Conservation (phyloP, 2,113 vertebrate species). For the Periophthalmus modestus region DNA sequence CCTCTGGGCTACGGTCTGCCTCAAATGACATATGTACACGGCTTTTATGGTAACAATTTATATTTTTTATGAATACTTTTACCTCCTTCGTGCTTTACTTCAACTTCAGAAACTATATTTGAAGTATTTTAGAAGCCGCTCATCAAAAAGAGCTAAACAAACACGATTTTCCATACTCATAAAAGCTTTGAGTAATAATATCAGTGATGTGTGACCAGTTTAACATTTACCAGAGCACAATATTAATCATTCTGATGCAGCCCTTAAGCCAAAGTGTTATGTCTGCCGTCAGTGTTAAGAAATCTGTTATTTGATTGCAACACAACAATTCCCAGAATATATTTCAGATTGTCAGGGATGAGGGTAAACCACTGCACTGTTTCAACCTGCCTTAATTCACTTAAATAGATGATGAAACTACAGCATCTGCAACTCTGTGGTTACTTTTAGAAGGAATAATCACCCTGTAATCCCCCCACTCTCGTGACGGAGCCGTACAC, state of each 20-base stretch:
- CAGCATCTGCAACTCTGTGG: background rate
- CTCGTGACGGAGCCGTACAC: background rate
- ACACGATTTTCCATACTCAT: background rate
- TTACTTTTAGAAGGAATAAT: slow-evolving; percentile 1
- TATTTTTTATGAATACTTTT: too few relatives aligned
- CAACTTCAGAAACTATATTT: too few relatives aligned
- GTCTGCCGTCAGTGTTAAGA: background rate
- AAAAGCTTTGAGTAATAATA: background rate
- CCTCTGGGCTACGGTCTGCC: background rate
- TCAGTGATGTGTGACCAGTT: background rate
- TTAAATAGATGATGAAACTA: background rate
- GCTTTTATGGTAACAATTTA: too few relatives aligned
- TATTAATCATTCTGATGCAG: background rate
- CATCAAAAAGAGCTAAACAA: background rate
- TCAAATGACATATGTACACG: too few relatives aligned
- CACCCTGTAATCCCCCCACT: slow-evolving; percentile 14
- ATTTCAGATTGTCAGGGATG: background rate
- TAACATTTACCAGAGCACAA: background rate
- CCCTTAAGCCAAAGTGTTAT: background rate
- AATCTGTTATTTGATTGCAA: background rate
- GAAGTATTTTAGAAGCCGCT: too few relatives aligned
- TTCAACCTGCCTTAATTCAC: background rate
- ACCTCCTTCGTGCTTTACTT: too few relatives aligned
- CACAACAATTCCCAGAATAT: background rate
- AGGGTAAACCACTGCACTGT: background rate